Evolutionary conservation across 2,113 vertebrate genomes (phyloP).

Genomic region (Elephantulus edwardii): DNA sequence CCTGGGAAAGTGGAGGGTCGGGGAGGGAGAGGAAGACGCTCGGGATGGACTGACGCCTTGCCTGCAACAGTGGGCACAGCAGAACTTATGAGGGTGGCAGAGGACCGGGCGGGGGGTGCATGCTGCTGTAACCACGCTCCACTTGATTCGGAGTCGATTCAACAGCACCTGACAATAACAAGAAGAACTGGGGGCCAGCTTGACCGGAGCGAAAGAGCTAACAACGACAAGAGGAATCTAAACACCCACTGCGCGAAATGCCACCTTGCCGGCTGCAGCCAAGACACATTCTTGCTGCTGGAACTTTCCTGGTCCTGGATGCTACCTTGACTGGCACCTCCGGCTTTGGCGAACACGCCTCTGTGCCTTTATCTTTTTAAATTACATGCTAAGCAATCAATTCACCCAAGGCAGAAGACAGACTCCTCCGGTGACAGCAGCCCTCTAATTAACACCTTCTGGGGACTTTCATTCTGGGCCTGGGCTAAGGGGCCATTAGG

Average conservation of each 20-base stretch:
- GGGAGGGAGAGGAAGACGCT: too few relatives aligned
- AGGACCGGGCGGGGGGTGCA: too few relatives aligned
- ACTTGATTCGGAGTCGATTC: too few relatives aligned
- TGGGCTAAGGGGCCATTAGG: neutral
- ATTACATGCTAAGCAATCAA: neutral
- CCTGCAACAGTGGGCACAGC: too few relatives aligned
- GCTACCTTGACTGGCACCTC: neutral
- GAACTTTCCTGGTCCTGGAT: neutral
- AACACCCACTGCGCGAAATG: rapidly evolving
- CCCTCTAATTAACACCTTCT: neutral
- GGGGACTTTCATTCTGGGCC: neutral
- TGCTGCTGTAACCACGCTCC: too few relatives aligned
- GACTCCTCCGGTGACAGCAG: neutral
- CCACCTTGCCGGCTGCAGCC: neutral
- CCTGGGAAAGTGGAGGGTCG: too few relatives aligned
- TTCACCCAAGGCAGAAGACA: rapidly evolving
- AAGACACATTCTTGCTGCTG: neutral
- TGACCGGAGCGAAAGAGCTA: too few relatives aligned
- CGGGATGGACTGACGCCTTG: too few relatives aligned
- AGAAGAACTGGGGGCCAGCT: too few relatives aligned
- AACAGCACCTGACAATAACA: neutral
- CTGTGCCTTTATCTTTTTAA: neutral
- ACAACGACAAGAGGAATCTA: neutral
- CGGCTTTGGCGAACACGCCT: neutral
- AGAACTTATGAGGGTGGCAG: too few relatives aligned